A percentile compares a stretch with the other conserved stretches of the same genome.
phyloP scores from a whole-genome alignment of 2,113 vertebrate genomes.

The Pteropus alecto region DNA sequence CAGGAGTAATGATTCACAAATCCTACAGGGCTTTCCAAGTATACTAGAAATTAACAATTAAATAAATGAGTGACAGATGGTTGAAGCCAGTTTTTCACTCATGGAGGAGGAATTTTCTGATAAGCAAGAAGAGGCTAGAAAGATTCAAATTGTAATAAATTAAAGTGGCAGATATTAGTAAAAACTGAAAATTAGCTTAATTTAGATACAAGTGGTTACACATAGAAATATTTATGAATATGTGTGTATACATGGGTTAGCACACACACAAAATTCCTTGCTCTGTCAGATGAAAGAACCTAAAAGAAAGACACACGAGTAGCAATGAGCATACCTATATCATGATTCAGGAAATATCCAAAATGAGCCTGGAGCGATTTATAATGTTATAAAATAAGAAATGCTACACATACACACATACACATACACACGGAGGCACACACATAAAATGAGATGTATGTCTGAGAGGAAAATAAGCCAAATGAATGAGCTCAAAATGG shows the following conservation, averaged over 20 bases:
- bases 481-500: background rate
- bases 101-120: background rate
- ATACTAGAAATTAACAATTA: background rate
- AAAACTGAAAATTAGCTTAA: background rate
- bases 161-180: background rate
- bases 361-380: background rate
- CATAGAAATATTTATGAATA: background rate
- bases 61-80: background rate
- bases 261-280: background rate
- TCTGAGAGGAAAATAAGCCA: background rate
- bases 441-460: background rate
- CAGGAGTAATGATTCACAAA: background rate
- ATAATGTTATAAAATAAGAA: background rate
- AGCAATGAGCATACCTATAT: background rate
- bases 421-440: background rate
- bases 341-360: background rate
- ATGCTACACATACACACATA: background rate
- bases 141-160: background rate
- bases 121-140: background rate
- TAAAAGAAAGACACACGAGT: background rate
- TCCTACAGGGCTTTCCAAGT: background rate
- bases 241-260: background rate
- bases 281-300: background rate
- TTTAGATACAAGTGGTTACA: background rate
- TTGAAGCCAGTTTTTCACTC: background rate